These are phyloP conservation scores for Falcunculus frontatus DNA, from an alignment of 2,113 vertebrate genomes.

Conservation along the genomic window DNA sequence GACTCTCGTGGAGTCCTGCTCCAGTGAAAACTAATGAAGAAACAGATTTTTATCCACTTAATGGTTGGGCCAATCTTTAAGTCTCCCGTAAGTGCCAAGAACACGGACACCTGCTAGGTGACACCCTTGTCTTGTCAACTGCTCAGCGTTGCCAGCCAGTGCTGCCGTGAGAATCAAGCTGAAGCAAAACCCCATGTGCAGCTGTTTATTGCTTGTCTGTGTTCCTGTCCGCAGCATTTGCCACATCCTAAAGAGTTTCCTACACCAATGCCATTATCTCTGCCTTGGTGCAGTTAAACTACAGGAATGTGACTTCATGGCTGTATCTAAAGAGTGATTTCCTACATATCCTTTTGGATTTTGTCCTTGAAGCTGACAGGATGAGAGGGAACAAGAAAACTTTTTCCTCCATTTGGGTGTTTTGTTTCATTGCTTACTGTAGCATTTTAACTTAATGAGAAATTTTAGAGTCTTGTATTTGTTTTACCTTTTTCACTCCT, in stretches of 20 bases:
- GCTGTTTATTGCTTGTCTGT: neutral
- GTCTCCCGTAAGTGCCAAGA: neutral
- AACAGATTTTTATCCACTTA: neutral
- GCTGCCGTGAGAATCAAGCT: neutral
- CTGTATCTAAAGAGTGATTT: neutral
- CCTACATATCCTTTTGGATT: neutral
- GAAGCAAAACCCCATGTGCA: neutral
- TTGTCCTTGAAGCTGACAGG: neutral
- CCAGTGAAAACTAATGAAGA: neutral
- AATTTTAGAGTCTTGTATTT: neutral
- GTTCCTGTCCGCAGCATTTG: neutral
- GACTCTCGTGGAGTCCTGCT: neutral
- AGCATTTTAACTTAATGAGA: neutral
- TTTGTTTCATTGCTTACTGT: neutral
- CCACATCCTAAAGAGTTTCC: neutral
- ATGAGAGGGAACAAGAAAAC: neutral
- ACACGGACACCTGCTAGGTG: neutral
- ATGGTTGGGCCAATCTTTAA: neutral
- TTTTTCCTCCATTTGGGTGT: neutral
- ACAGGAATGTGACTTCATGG: neutral
- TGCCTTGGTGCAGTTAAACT: neutral
- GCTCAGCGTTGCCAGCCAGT: neutral
- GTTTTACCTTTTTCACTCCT: neutral
- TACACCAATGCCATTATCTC: rapidly evolving
- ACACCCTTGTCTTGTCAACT: neutral